Conservation (phyloP, 2,797 vertebrate genomes). For the Centroberyx gerrardi region DNA sequence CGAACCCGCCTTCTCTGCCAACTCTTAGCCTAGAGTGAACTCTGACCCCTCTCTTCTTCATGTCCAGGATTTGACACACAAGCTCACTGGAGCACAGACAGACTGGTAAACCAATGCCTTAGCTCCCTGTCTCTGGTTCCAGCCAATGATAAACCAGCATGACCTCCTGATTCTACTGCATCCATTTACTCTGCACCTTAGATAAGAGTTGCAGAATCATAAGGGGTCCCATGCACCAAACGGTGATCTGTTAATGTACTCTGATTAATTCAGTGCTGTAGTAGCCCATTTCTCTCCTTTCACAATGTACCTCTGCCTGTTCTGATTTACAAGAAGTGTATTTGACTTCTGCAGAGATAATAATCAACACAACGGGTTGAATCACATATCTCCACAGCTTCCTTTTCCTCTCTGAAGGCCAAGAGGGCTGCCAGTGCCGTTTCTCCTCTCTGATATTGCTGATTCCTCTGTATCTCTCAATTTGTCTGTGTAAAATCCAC, state of each 20-base stretch:
- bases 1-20: conserved; percentile 26
- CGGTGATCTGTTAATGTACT: conserved; percentile 15
- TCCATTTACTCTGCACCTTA: conserved; percentile 19
- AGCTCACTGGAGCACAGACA: conserved; percentile 52
- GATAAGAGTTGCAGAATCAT: conserved; percentile 34
- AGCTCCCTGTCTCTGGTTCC: conserved; percentile 36
- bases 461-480: conserved; percentile 17
- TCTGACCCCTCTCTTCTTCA: conserved; percentile 54
- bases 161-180: conserved; percentile 24
- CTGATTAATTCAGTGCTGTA: not conserved
- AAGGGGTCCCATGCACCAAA: not conserved
- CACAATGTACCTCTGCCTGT: not conserved
- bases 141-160: conserved; percentile 52
- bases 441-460: conserved; percentile 12
- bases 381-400: conserved; percentile 61
- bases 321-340: conserved; percentile 30
- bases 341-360: conserved; percentile 31
- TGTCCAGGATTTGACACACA: conserved; percentile 56
- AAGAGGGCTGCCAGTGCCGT: conserved; percentile 13
- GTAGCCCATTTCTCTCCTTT: not conserved
- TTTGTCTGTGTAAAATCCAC: conserved; percentile 42
- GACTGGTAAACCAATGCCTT: conserved; percentile 48
- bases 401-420: conserved; percentile 11
- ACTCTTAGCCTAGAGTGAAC: conserved; percentile 35
- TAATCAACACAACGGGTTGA: conserved; percentile 24